Evolutionary conservation across 1,140 invertebrate genomes (phyloP), one percentile per base, ranked within the genome.

Genomic region (Atta colombica): DNA sequence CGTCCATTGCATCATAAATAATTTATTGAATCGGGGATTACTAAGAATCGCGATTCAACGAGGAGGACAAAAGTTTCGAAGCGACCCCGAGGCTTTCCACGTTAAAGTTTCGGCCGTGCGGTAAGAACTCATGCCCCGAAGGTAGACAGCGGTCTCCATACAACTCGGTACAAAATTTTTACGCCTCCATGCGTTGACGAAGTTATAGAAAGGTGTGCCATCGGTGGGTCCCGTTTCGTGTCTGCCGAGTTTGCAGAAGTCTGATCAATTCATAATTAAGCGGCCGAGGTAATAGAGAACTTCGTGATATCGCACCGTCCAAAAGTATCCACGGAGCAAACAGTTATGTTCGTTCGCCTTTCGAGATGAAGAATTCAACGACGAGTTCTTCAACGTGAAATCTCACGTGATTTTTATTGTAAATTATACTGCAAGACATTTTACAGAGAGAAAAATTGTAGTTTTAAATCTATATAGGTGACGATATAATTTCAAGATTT

Each of bases 201-300:
- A 69, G 61, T 75, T 65, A 21, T 45, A 87, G 61, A 82, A 78
- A 84, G 58, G 80, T 84, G 80, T 75, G 80, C 69, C 60, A 35
- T 61, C 39, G 69, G 80, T 63, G 35, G 61, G 60, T 35, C 66
- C 28, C 53, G 78, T 78, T 74, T 84, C 88, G 87, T 88, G 91
- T 88, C 86, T 88, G 60, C 35, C 85, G 77, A 93, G 92, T 92
- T 91, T 87, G 85, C 74, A 88, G 74, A 93, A 92, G 78, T 87
- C 82, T 85, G 91, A 93, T 93, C 92, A 89, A 91, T 93, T 92
- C 80, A 92, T 93, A 94, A 93, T 93, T 93, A 93, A 90, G 75
- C 75, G 69, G 82, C 65, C 71, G 74, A 77, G 63, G 66, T 78
- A 71, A 84, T 74, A 53, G 75, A 80, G 61, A 90, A 89, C 78